These are phyloP conservation scores for Pectinophora gossypiella DNA, from an alignment of 1,140 invertebrate genomes.

Conservation along the genomic window DNA sequence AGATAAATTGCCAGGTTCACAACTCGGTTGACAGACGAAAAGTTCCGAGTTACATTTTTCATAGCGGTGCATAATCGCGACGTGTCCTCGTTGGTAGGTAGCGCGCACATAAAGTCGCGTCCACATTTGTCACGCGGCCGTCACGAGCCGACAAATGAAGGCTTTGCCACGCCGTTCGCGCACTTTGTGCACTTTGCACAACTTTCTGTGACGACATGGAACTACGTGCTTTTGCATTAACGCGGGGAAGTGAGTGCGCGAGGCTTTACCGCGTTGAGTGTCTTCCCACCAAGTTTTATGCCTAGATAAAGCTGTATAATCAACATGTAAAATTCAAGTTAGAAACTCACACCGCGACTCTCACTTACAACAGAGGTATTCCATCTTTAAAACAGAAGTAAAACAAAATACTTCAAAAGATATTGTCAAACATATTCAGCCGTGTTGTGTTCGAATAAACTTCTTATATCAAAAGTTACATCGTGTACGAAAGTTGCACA, in stretches of 20 bases:
- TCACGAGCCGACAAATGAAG: constrained; percentile 73
- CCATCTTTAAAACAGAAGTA: constrained; percentile 10
- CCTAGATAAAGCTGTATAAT: constrained; percentile 60
- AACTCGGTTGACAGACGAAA: constrained; percentile 15
- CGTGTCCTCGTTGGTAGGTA: constrained; percentile 30
- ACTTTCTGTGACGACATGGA: constrained; percentile 65
- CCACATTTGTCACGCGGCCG: constrained; percentile 69
- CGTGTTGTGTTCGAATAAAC: neutral
- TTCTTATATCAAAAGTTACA: constrained; percentile 6
- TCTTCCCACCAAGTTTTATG: constrained; percentile 61
- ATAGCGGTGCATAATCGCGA: constrained; percentile 55
- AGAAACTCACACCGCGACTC: constrained; percentile 18
- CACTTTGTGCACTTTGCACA: constrained; percentile 70
- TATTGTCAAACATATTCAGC: neutral
- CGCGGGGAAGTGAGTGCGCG: constrained; percentile 52
- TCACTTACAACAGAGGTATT: neutral
- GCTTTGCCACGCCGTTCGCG: constrained; percentile 61
- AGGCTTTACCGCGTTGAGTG: constrained; percentile 52
- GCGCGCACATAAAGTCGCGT: constrained; percentile 53
- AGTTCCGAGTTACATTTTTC: constrained; percentile 52
- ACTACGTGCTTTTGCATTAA: constrained; percentile 71
- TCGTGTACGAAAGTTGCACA: constrained; percentile 8
- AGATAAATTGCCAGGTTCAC: no score
- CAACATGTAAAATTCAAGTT: constrained; percentile 56
- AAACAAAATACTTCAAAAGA: constrained; percentile 4